phyloP scores from a whole-genome alignment of 2,797 vertebrate genomes.

The Calcarius lapponicus region DNA sequence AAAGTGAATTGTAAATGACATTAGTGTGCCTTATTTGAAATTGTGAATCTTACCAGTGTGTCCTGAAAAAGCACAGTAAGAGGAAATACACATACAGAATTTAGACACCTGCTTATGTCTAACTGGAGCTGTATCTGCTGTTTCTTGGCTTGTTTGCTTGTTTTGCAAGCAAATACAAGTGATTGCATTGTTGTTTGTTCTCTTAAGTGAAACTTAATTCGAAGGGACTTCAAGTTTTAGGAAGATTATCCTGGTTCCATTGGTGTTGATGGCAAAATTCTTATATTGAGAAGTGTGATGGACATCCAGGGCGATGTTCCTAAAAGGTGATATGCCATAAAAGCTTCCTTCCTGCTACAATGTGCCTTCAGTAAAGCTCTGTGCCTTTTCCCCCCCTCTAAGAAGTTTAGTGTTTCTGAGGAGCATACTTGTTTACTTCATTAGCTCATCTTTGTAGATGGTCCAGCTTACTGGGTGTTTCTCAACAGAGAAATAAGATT shows the following conservation, averaged over 20 bases:
- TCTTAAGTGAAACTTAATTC: neutral
- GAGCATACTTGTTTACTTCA: neutral
- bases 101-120: neutral
- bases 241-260: neutral
- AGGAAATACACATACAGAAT: neutral
- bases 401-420: neutral
- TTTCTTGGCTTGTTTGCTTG: neutral
- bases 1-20: neutral
- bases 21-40: neutral
- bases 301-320: neutral
- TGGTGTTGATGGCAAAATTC: neutral
- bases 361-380: neutral
- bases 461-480: neutral
- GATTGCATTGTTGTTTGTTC: neutral
- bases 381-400: neutral
- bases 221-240: neutral
- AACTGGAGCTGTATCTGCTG: neutral
- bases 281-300: neutral
- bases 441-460: neutral
- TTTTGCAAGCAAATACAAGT: neutral
- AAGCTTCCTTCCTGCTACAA: neutral
- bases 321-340: neutral
- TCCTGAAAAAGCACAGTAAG: neutral
- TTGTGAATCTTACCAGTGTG: neutral
- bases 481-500: neutral